phyloP scores from a whole-genome alignment of 2,113 vertebrate species.

The Solea senegalensis region DNA sequence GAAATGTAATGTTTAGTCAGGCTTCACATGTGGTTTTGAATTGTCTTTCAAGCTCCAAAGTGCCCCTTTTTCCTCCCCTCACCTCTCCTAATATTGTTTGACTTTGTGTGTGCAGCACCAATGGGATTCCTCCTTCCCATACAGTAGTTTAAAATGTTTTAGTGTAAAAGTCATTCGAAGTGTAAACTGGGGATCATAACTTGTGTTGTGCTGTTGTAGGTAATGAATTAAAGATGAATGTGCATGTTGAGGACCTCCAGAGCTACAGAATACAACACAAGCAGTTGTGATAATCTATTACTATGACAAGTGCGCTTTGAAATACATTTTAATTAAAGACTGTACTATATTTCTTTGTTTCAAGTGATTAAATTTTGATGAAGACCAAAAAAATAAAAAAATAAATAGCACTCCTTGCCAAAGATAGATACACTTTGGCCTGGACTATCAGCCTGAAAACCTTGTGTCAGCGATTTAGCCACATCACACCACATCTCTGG shows the following conservation, averaged over 20 bases:
- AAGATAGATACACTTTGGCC: not conserved
- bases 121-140: slow-evolving; percentile 39
- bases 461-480: slow-evolving; percentile 65
- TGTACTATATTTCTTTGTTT: not conserved
- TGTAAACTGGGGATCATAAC: slow-evolving; percentile 62
- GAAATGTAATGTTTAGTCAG: too few relatives aligned
- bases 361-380: slow-evolving; percentile 51
- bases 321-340: slow-evolving; percentile 4
- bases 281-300: slow-evolving; percentile 24
- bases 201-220: slow-evolving; percentile 34
- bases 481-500: slow-evolving; percentile 56
- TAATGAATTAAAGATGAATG: slow-evolving; percentile 60
- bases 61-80: too few relatives aligned
- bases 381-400: slow-evolving; percentile 26
- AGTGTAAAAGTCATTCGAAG: slow-evolving; percentile 56
- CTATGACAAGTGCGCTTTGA: slow-evolving; percentile 13
- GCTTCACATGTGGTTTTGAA: too few relatives aligned
- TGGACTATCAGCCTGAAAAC: slow-evolving; percentile 50
- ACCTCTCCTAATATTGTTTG: slow-evolving; percentile 10
- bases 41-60: too few relatives aligned
- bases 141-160: slow-evolving; percentile 45
- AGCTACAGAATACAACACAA: slow-evolving; percentile 12
- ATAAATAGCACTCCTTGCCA: slow-evolving; percentile 18
- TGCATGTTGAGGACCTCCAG: slow-evolving; percentile 21
- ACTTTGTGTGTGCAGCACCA: slow-evolving; percentile 23